Base-by-base conservation (phyloP, 2,113 vertebrate genomes). In the Pteropus alecto region DNA sequence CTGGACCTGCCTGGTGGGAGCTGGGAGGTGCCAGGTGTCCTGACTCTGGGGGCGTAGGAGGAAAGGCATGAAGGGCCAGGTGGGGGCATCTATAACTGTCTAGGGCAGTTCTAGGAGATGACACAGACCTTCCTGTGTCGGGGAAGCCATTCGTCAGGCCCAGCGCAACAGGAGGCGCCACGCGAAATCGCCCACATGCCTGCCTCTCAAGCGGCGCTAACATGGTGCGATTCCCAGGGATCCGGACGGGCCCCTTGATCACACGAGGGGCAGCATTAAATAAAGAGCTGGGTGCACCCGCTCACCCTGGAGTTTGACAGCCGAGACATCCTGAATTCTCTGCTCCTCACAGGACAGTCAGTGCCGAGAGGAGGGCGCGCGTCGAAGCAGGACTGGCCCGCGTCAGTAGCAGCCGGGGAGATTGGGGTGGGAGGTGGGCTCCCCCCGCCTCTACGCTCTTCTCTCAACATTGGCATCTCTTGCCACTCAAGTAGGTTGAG, bases 381-480 rank as follows among this genome's bases (percentile, higher is more conserved):
- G 63, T 11, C 46, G 58, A 51, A 10, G 16, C 63, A 35, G 61
- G 58, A 35, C 13, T 1, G 16, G 51, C 6, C 6, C 1, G 26
- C 7, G 6, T 84, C 35, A 41, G 15, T n/a, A 95, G 87, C 33
- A 1, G 41, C 79, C 28, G 30, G 21, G 3, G 68, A 73, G 2
- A 13, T 13, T 14, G 1, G 0, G 63, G 81, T 0, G 0, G 82
- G 43, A 51, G 89, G 58, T 35, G 7, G 13, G 1, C 12, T 0
- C 14, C 58, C 63, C 30, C 2, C 0, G 1, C 5, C 6, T 18
- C 21, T 1, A 33, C 1, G 19, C 90, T n/a, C 68, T 26, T 13
- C 6, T 61, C 56, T 63, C 35, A 12, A 13, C 35, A 8, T 6
- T 14, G 43, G 22, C 35, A 0, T 48, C 78, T 13, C 71, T 33